phyloP scores from a whole-genome alignment of 2,113 vertebrate species.

The Myodes glareolus region DNA sequence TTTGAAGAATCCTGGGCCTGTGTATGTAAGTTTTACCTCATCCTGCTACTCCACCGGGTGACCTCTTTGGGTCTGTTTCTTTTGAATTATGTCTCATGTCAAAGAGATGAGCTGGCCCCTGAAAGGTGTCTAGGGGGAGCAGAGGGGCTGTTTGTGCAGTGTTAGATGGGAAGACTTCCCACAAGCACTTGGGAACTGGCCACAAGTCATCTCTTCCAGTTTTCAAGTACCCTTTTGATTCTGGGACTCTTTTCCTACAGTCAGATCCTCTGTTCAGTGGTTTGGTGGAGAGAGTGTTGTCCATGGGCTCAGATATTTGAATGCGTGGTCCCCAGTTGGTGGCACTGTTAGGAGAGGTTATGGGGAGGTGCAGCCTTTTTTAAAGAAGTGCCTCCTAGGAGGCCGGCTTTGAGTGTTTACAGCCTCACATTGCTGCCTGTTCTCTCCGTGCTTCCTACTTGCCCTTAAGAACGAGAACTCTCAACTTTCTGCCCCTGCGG shows the following conservation, averaged over 20 bases:
- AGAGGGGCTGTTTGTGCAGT: background rate
- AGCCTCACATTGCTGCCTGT: background rate
- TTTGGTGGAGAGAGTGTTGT: background rate
- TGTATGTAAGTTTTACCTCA: background rate
- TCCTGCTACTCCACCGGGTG: rapidly evolving
- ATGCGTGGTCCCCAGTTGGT: background rate
- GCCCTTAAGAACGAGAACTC: rapidly evolving
- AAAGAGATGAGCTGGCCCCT: background rate
- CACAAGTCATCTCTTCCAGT: background rate
- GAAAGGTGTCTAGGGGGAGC: background rate
- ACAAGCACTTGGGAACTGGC: background rate
- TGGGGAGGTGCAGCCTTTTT: background rate
- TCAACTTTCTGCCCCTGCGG: background rate
- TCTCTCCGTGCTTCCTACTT: background rate
- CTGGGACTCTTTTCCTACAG: background rate
- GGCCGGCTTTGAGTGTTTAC: background rate
- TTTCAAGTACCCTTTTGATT: background rate
- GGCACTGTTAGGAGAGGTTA: background rate
- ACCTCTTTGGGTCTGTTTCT: background rate
- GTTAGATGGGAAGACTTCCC: too few species aligned
- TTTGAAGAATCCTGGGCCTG: background rate
- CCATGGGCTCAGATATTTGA: background rate
- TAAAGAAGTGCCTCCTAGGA: background rate
- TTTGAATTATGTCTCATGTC: rapidly evolving
- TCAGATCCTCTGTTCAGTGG: background rate